These are phyloP conservation scores for Astur gentilis DNA, from an alignment of 2,113 vertebrate genomes.

Conservation along the genomic window DNA sequence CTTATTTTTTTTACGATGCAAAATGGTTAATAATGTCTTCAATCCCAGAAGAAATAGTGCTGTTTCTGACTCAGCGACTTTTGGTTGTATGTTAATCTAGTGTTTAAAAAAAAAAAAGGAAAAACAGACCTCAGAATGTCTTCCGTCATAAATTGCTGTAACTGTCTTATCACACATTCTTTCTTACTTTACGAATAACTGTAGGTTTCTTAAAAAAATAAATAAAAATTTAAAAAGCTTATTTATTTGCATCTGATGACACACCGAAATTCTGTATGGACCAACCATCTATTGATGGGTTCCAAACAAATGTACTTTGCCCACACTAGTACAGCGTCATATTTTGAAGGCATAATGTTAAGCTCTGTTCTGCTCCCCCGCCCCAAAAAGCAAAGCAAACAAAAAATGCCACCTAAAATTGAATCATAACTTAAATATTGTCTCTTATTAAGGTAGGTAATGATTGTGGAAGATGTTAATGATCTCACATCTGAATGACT, in stretches of 20 bases:
- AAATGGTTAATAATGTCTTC: not conserved
- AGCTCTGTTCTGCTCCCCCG: not conserved
- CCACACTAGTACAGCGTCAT: not conserved
- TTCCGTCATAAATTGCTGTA: not conserved
- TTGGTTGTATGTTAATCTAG: not conserved
- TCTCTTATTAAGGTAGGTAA: not conserved
- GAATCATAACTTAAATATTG: not conserved
- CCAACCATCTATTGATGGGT: not conserved
- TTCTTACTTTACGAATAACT: not conserved
- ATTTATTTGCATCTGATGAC: not conserved
- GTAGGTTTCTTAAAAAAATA: not conserved
- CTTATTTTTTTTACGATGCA: not conserved
- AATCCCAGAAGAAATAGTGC: not conserved
- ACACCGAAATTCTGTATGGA: not conserved
- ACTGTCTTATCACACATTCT: not conserved
- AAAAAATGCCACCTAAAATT: not conserved
- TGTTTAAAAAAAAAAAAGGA: not conserved
- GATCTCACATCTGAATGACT: not conserved
- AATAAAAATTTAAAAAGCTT: not conserved
- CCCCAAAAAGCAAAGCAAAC: not conserved
- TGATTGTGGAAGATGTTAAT: not conserved
- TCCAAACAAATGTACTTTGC: not conserved
- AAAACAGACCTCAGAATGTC: not conserved
- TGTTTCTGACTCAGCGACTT: not conserved
- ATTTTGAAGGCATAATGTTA: not conserved